A percentile compares a stretch with the other conserved stretches of the same genome.
These are phyloP conservation scores for Drosophila neotestacea DNA, from an alignment of 2,888 invertebrate species.

Conservation along the genomic window DNA sequence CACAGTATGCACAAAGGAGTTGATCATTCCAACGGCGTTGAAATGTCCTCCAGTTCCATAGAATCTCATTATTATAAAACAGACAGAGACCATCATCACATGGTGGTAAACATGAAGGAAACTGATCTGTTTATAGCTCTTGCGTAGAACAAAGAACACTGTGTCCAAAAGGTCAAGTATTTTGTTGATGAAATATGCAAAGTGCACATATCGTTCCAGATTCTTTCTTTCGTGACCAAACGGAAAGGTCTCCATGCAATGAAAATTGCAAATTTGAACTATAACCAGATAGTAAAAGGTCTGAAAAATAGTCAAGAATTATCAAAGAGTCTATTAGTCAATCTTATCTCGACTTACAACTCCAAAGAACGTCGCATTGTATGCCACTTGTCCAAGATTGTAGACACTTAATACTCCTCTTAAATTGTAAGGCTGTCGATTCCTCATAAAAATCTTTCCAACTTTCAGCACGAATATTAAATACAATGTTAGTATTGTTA, in stretches of 20 bases:
- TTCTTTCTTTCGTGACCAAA: conserved; percentile 26
- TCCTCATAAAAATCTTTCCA: conserved; percentile 37
- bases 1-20: conserved; percentile 85
- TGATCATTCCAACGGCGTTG: conserved; percentile 85
- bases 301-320: conserved; percentile 7
- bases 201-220: conserved; percentile 56
- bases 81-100: conserved; percentile 89
- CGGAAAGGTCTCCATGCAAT: conserved; percentile 45
- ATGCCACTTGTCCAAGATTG: conserved; percentile 47
- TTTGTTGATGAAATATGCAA: conserved; percentile 86
- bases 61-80: conserved; percentile 91
- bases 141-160: conserved; percentile 94
- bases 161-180: conserved; percentile 91
- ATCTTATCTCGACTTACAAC: conserved; percentile 28
- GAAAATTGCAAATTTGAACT: conserved; percentile 13
- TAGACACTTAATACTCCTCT: conserved; percentile 27
- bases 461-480: conserved; percentile 42
- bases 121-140: conserved; percentile 94
- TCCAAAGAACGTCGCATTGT: conserved; percentile 37
- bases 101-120: conserved; percentile 96
- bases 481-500: conserved; percentile 23
- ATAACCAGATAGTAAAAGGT: conserved; percentile 35
- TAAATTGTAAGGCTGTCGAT: conserved; percentile 43
- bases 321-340: background rate
- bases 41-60: conserved; percentile 88